Percentiles rank a stretch among this genome's conserved stretches.
Evolutionary conservation across 2,113 vertebrate genomes (phyloP).

Genomic region (Aleadryas rufinucha): DNA sequence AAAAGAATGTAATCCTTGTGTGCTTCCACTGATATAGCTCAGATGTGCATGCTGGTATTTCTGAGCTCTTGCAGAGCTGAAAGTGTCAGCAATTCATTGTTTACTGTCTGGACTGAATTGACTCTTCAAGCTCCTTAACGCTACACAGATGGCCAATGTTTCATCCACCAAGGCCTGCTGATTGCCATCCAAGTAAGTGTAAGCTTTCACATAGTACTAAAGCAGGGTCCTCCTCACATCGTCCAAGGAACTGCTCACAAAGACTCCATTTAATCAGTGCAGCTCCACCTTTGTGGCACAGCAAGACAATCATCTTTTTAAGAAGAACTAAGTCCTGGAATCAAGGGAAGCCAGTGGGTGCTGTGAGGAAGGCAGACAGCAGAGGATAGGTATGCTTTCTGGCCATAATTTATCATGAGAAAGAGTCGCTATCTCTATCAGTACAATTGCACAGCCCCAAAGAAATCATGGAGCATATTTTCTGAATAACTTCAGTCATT

Average conservation of each 20-base stretch:
- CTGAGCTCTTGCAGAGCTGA: conserved; percentile 20
- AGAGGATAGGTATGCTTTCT: not conserved
- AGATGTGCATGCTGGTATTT: not conserved
- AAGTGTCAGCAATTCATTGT: conserved; percentile 45
- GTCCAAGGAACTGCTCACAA: not conserved
- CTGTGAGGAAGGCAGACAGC: rapidly evolving
- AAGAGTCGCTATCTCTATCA: not conserved
- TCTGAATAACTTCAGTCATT: not conserved
- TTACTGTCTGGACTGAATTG: conserved; percentile 38
- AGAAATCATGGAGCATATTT: not conserved
- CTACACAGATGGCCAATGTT: not conserved
- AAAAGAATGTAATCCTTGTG: conserved; percentile 15
- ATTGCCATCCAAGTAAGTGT: not conserved
- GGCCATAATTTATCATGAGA: not conserved
- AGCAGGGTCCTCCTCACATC: not conserved
- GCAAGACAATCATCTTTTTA: not conserved
- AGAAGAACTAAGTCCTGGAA: not conserved
- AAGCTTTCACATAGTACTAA: not conserved
- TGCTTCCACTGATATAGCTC: not conserved
- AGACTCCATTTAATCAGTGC: not conserved
- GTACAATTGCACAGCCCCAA: not conserved
- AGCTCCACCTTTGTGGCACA: not conserved
- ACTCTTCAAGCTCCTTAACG: not conserved
- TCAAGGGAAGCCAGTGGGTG: not conserved
- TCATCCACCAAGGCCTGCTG: not conserved